Evolutionary conservation across 2,113 vertebrate genomes (phyloP).

Genomic region (Pampusana beccarii): DNA sequence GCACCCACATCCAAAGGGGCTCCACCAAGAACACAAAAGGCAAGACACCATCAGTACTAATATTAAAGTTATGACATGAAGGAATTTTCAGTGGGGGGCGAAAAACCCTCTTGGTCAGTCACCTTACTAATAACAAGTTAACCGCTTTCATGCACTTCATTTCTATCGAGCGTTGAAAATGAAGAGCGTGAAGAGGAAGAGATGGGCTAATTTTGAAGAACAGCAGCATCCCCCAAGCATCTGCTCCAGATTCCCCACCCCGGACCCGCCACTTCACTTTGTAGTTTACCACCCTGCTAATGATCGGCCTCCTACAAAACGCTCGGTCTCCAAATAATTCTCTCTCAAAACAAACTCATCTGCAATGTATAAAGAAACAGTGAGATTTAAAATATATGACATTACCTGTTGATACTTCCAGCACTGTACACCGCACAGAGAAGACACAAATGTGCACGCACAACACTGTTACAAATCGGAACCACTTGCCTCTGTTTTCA

Average conservation of each 20-base stretch:
- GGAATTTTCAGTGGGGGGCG: not conserved
- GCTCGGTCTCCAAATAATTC: not conserved
- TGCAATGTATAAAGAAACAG: not conserved
- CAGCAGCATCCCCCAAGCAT: not conserved
- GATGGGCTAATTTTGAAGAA: not conserved
- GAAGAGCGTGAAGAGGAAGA: not conserved
- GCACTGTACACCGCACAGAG: not conserved
- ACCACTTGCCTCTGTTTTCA: not conserved
- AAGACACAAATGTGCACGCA: fast-evolving
- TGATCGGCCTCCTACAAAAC: not conserved
- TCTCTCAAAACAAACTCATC: not conserved
- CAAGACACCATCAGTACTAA: not conserved
- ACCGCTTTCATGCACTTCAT: not conserved
- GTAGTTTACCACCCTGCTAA: not conserved
- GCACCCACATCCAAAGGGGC: not conserved
- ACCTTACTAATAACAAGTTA: not conserved
- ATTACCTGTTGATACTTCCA: not conserved
- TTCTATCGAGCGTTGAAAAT: too few relatives aligned
- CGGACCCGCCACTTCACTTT: too few relatives aligned
- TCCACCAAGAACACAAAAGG: too few relatives aligned
- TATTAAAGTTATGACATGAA: not conserved
- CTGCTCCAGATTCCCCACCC: not conserved
- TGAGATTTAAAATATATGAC: not conserved
- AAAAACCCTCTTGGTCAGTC: not conserved
- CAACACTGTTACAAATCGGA: not conserved